These are phyloP conservation scores for Clavelina lepadiformis DNA, from an alignment of 23 tunicate genomes.

Conservation along the genomic window DNA sequence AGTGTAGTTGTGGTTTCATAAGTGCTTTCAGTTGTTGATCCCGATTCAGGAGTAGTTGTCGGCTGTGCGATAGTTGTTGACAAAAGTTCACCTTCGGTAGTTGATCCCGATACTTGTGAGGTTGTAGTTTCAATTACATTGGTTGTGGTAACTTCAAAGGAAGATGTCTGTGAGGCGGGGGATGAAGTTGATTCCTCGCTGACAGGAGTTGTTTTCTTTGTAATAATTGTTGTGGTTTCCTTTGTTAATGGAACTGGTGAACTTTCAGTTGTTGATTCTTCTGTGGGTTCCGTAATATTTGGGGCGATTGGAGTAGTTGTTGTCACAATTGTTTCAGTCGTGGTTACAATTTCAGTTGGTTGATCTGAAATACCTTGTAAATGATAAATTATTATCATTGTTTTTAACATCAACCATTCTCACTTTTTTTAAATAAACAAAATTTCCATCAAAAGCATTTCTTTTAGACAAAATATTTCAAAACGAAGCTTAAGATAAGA, in stretches of 20 bases:
- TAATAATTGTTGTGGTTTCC: constrained; percentile 49
- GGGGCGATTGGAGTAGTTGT: constrained; percentile 13
- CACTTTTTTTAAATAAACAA: no score
- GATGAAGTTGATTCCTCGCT: not conserved
- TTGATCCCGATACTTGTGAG: not conserved
- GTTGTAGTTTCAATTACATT: constrained; percentile 32
- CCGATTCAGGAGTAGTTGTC: not conserved
- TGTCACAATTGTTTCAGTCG: constrained; percentile 22
- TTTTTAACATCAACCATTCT: no score
- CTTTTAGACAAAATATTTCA: no score
- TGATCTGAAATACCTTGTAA: no score
- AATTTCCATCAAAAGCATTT: no score
- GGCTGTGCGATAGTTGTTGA: not conserved
- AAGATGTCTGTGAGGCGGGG: not conserved
- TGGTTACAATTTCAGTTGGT: no score
- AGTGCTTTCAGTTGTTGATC: no score
- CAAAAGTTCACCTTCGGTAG: not conserved
- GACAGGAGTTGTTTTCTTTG: constrained; percentile 29
- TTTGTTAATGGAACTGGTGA: constrained; percentile 11
- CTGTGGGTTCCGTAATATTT: constrained; percentile 4
- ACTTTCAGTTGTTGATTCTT: not conserved
- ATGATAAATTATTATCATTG: no score
- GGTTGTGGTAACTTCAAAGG: constrained; percentile 19
- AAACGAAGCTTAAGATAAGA: no score
- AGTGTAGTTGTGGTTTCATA: no score